Conservation (phyloP, 2,113 vertebrate genomes). For the Aspiorhynchus laticeps region DNA sequence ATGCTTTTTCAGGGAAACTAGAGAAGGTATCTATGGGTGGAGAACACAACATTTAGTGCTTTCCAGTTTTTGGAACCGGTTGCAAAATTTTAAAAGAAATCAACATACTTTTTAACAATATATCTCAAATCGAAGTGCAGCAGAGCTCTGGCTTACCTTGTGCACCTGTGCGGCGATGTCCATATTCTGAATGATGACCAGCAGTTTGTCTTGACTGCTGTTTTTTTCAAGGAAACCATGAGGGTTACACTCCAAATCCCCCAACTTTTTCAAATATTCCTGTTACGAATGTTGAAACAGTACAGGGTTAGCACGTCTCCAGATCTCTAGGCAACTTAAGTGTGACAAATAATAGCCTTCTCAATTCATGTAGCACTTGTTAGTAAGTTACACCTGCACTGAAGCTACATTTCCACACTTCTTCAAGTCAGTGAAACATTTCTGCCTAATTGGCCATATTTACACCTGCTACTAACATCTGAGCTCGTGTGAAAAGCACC, state of each 20-base stretch:
- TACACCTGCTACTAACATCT: neutral
- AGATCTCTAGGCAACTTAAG: neutral
- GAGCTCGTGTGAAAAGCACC: neutral
- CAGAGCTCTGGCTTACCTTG: slow-evolving; percentile 74
- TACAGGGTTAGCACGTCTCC: neutral
- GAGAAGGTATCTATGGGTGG: slow-evolving; percentile 82
- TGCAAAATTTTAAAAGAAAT: neutral
- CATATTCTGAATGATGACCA: slow-evolving; percentile 94
- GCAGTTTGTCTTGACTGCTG: slow-evolving; percentile 78
- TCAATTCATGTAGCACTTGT: too few species aligned
- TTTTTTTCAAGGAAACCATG: slow-evolving; percentile 80
- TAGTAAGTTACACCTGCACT: too few species aligned
- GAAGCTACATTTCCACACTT: too few species aligned
- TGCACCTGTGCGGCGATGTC: slow-evolving; percentile 88
- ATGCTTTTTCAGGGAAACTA: slow-evolving; percentile 87
- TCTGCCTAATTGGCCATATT: neutral
- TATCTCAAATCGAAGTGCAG: neutral
- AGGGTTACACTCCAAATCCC: slow-evolving; percentile 86
- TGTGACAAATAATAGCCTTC: neutral
- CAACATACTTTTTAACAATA: neutral
- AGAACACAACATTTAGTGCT: neutral
- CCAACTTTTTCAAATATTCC: slow-evolving; percentile 86
- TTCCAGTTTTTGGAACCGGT: neutral
- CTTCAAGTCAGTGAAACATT: too few species aligned
- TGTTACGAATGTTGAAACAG: slow-evolving; percentile 64